Evolutionary conservation across 2,888 invertebrate genomes (phyloP).

Genomic region (Himalopsyche anomala): DNA sequence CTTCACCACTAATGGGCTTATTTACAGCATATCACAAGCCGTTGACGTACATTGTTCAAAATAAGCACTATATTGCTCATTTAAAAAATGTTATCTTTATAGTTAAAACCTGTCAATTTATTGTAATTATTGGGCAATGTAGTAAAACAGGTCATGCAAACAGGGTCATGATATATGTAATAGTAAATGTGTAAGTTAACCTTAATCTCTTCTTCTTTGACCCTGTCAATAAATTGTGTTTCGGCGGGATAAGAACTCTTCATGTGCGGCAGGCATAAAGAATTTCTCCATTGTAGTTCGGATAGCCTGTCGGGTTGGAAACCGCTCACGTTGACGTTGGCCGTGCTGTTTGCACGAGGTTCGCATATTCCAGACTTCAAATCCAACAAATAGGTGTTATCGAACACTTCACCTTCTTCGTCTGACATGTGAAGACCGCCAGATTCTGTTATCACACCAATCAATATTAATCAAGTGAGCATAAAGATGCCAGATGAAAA

Average conservation of each 20-base stretch:
- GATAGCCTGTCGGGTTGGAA: conserved; percentile 75
- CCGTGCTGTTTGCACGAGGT: conserved; percentile 67
- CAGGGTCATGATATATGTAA: neutral
- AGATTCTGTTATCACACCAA: conserved; percentile 67
- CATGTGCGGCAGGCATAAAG: conserved; percentile 89
- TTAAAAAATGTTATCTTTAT: too few species aligned
- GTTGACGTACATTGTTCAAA: too few species aligned
- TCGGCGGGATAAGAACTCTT: conserved; percentile 91
- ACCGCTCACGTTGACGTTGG: conserved; percentile 66
- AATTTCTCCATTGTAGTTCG: conserved; percentile 87
- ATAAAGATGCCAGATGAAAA: too few species aligned
- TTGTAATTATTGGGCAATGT: too few species aligned
- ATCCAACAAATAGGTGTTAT: conserved; percentile 86
- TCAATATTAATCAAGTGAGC: neutral
- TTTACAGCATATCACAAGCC: too few species aligned
- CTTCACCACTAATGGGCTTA: too few species aligned
- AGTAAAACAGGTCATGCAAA: neutral
- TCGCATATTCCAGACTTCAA: conserved; percentile 79
- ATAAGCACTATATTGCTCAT: too few species aligned
- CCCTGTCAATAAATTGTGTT: conserved; percentile 80
- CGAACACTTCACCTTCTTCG: conserved; percentile 90
- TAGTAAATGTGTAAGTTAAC: conserved; percentile 70
- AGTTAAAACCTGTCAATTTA: too few species aligned
- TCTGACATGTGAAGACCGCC: conserved; percentile 86
- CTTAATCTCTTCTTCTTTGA: conserved; percentile 83